Base-by-base conservation (phyloP, 2,797 vertebrate species). In the Hippocampus kuda region DNA sequence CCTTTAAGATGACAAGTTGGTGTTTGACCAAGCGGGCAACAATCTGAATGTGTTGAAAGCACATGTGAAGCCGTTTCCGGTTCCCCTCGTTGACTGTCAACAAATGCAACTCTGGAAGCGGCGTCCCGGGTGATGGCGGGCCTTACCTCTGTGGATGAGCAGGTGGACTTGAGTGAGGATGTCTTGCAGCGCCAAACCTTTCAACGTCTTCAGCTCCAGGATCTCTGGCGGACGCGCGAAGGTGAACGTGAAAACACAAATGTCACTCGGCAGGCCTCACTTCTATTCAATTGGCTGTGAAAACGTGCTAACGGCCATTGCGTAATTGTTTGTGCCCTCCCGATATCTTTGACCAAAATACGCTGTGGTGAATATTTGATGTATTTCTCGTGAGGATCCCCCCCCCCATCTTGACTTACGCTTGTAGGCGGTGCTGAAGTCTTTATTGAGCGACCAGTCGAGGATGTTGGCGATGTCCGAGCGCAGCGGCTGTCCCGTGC, bases 381-480 rank as follows among this genome's bases (percentile, higher is more conserved):
- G 34, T 38, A 38, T 38, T 34, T 6, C 5, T 1, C 34, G 34
- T 34, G 34, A 34, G 34, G 34, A 34, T 6, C 34, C 6, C 34
- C 34, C 34, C 34, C 34, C 6, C 5, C 1, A 0, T 38, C 34
- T 38, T 38, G 59, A 60, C 59, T 60, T 98, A 99, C 95, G 92
- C 48, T 84, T 93, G 72, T 97, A 98, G 1, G 97, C 94, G 0
- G 91, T 69, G 74, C 91, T 93, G 75, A 99, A 99, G 80, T 98
- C 95, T 79, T 92, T 93, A 88, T 99, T 99, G 74, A 99, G 87
- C 83, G 96, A 94, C 96, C 97, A 99, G 86, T 99, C 95, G 0
- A 99, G 93, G 84, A 98, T 97, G 88, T 95, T 99, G 80, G 96
- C 92, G 0, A 99, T 95, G 75, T 99, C 97, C 0, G 94, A 93